phyloP scores from a whole-genome alignment of 1,140 invertebrate genomes.

The Lucilia cuprina region DNA sequence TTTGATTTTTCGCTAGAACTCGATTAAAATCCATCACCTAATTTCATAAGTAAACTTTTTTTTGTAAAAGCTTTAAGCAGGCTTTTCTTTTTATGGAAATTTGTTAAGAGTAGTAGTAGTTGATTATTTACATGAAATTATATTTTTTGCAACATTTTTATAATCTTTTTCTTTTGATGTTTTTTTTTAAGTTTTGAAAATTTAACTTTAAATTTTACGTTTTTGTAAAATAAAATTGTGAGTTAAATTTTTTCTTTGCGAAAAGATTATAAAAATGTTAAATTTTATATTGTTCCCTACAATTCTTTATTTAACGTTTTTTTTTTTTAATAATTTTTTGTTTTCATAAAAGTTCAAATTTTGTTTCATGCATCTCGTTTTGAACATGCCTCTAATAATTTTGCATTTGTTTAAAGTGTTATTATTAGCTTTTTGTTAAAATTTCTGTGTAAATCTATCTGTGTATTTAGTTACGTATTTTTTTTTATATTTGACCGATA shows the following conservation, averaged over 20 bases:
- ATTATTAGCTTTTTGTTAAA: background rate
- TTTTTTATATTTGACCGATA: background rate
- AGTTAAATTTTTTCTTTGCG: background rate
- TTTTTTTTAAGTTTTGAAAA: background rate
- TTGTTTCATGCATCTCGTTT: conserved; percentile 22
- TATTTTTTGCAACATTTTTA: conserved; percentile 19
- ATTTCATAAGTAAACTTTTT: conserved; percentile 37
- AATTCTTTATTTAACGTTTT: background rate
- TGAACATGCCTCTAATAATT: background rate
- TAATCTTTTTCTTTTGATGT: conserved; percentile 28
- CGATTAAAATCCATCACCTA: conserved; percentile 43
- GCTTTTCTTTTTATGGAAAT: background rate
- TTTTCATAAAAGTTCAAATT: background rate
- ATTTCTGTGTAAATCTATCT: background rate
- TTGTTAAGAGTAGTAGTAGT: background rate
- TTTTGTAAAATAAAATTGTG: conserved; percentile 10
- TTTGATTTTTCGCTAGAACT: conserved; percentile 42
- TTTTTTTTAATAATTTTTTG: background rate
- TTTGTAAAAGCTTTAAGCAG: background rate
- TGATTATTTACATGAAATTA: conserved; percentile 34
- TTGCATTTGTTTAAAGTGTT: background rate
- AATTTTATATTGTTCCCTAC: background rate
- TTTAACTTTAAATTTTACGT: conserved; percentile 21
- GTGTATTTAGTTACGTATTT: background rate
- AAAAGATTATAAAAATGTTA: conserved; percentile 31